Percentiles rank a stretch among this genome's conserved stretches.
Conservation (phyloP, 2,113 vertebrate genomes). For the Oriolus oriolus region DNA sequence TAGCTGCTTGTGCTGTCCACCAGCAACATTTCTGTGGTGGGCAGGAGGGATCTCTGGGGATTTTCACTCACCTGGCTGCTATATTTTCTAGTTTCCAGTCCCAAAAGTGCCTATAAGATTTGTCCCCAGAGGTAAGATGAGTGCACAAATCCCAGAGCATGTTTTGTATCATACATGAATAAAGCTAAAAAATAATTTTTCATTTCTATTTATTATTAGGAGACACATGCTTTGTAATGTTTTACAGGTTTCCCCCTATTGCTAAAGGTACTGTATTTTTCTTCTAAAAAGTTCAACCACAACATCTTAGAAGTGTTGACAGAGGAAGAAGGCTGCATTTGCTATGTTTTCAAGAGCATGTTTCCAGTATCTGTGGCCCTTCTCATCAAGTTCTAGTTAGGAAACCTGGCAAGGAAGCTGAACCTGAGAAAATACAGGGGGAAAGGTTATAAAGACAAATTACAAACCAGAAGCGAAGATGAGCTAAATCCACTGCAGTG, state of each 20-base stretch:
- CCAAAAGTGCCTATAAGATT: background rate
- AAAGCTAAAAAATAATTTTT: background rate
- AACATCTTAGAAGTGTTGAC: background rate
- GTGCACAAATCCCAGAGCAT: background rate
- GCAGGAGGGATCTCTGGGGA: background rate
- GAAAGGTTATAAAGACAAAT: background rate
- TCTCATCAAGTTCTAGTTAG: background rate
- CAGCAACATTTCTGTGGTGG: background rate
- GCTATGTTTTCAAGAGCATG: background rate
- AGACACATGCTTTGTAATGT: background rate
- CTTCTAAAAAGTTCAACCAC: background rate
- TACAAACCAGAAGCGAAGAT: background rate
- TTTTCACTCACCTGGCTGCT: background rate
- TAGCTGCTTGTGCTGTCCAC: background rate
- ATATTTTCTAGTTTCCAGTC: background rate
- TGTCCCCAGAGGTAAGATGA: background rate
- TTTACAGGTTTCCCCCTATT: background rate
- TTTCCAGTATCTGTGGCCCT: background rate
- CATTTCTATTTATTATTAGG: background rate
- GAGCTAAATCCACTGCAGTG: background rate
- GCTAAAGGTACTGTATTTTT: background rate
- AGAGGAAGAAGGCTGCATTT: background rate
- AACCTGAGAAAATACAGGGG: background rate
- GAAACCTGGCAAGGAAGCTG: background rate
- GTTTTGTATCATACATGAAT: background rate